Evolutionary conservation across 2,797 vertebrate species (phyloP).

Genomic region (Danio tinwini): DNA sequence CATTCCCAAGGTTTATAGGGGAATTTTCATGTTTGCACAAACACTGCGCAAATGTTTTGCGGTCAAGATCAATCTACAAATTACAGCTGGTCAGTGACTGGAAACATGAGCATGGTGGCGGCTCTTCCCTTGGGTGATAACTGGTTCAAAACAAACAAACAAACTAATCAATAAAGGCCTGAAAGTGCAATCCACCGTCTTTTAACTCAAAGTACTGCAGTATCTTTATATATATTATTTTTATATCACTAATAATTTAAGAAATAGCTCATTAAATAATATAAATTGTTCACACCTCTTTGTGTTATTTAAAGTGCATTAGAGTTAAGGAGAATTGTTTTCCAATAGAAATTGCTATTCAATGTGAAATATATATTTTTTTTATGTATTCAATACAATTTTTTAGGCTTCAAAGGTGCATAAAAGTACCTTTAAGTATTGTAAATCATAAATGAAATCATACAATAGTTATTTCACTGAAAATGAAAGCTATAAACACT

Average conservation of each 20-base stretch:
- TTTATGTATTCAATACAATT: no score
- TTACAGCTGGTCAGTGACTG: not conserved
- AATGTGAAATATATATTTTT: no score
- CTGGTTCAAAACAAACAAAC: not conserved
- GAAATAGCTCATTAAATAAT: not conserved
- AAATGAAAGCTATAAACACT: no score
- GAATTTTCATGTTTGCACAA: not conserved
- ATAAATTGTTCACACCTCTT: not conserved
- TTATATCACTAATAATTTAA: not conserved
- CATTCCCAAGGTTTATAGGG: not conserved
- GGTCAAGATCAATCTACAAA: conserved; percentile 21
- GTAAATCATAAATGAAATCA: no score
- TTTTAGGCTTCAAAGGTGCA: no score
- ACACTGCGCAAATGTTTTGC: conserved; percentile 6
- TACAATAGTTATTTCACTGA: no score
- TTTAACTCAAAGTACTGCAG: not conserved
- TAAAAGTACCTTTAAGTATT: no score
- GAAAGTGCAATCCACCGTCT: not conserved
- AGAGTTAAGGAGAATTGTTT: no score
- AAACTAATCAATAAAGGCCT: conserved; percentile 2
- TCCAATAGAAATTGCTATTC: no score
- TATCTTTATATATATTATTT: not conserved
- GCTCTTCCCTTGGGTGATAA: not conserved
- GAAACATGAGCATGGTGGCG: not conserved
- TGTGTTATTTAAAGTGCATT: not conserved